Evolutionary conservation across 2,113 vertebrate genomes (phyloP), one percentile per base, ranked within the genome.

Genomic region (Thunnus maccoyii): DNA sequence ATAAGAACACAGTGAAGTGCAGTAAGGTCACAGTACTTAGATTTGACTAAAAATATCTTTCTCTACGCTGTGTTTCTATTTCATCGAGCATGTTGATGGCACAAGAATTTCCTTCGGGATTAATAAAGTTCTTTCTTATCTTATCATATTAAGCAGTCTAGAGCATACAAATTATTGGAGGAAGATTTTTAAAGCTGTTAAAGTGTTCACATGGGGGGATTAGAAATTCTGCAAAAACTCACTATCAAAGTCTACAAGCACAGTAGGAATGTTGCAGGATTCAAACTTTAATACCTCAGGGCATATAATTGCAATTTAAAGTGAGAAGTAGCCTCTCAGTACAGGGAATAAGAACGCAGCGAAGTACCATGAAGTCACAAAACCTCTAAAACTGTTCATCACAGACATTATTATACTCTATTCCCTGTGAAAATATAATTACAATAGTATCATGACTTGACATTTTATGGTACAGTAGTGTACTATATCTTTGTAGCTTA

Each of bases 141-240:
- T 6, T 41, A 41, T 41, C 36, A 68, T 69, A 56, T 41, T 17
- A 60, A 73, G 73, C 55, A 41, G 16, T 12, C 18, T 8, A 2
- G 16, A n/a, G 51, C 16, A 18, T 17, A 27, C 27, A 16, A 11
- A 27, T 27, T n/a, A 16, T 41, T 27, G 5, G 13, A 32, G 66
- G 54, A 61, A n/a, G 13, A 68, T 17, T 69, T 69, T 77, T 9
- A 14, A 30, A 41, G 16, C 44, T 58, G 57, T 56, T 62, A 44
- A 61, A 80, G n/a, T 46, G 12, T 12, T 13, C n/a, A 41, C 36
- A 41, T 16, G 36, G 1, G 7, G 7, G 3, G 36, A 63, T 72
- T 63, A 25, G 22, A 63, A 61, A 48, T 20, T 22, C 6, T 65
- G 64, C 30, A 52, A 20, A 36, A 14, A 50, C 18, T 44, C 12